Percentiles rank a stretch among this genome's conserved stretches.
These are phyloP conservation scores for Cichladusa arquata DNA, from an alignment of 2,113 vertebrate species.

Conservation along the genomic window DNA sequence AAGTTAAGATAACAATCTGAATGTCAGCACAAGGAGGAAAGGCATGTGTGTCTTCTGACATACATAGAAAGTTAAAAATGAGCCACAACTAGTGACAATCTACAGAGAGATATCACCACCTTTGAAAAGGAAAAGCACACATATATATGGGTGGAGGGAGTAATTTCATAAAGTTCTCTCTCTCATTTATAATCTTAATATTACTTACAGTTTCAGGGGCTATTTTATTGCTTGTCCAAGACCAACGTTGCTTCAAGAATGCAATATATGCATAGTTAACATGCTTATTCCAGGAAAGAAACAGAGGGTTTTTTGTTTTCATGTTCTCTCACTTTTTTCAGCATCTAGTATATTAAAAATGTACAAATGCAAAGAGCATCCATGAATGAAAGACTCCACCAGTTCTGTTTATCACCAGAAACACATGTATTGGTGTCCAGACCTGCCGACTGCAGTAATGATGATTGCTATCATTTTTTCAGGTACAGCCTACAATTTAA, in stretches of 20 bases:
- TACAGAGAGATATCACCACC: not conserved
- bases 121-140: not conserved
- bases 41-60: not conserved
- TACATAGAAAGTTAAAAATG: not conserved
- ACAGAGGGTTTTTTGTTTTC: not conserved
- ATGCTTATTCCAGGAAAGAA: not conserved
- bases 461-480: not conserved
- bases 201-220: not conserved
- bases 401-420: not conserved
- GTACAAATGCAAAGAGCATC: not conserved
- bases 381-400: not conserved
- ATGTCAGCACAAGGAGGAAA: not conserved
- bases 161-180: not conserved
- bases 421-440: not conserved
- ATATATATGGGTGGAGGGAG: rapidly evolving
- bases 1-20: not conserved
- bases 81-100: not conserved
- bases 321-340: not conserved
- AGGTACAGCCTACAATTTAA: not conserved
- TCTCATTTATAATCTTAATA: not conserved
- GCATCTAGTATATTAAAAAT: not conserved
- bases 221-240: not conserved
- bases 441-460: not conserved
- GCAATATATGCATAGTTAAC: not conserved
- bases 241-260: not conserved